A percentile compares a stretch with the other conserved stretches of the same genome.
Evolutionary conservation across 2,888 invertebrate genomes (phyloP).

Genomic region (Lepidocyrtinus sp.): DNA sequence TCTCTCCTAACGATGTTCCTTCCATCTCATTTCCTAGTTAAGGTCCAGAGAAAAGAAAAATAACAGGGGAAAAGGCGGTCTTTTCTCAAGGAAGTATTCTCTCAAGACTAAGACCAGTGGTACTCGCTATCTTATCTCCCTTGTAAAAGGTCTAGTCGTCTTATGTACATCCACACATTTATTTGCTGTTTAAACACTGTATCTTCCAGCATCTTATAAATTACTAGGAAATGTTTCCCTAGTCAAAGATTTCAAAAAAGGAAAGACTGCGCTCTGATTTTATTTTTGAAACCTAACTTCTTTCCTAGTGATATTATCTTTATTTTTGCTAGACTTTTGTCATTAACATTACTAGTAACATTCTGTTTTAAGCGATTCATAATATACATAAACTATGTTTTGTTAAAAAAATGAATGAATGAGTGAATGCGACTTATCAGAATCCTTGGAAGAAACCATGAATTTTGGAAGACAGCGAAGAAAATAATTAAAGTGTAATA

Average conservation of each 20-base stretch:
- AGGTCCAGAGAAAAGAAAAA: slow-evolving; percentile 6
- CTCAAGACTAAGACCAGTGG: background rate
- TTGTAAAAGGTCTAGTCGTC: background rate
- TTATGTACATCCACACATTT: background rate
- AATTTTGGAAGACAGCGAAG: background rate
- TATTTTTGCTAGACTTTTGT: background rate
- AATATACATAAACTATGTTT: background rate
- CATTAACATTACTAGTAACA: background rate
- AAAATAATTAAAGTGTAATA: background rate
- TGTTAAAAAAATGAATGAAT: slow-evolving; percentile 1
- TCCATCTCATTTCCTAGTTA: slow-evolving; percentile 45
- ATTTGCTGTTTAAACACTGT: background rate
- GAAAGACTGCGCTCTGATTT: background rate
- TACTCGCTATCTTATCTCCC: background rate
- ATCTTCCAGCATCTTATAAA: background rate
- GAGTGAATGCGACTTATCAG: background rate
- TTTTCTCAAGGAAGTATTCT: slow-evolving; percentile 11
- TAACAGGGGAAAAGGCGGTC: slow-evolving; percentile 2
- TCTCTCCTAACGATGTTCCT: slow-evolving; percentile 49
- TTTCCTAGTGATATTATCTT: background rate
- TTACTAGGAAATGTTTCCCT: background rate
- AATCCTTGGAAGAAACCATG: background rate
- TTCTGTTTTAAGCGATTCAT: no score
- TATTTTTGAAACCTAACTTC: background rate
- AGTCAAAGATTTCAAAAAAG: background rate